Percentiles rank a stretch among this genome's conserved stretches.
These are phyloP conservation scores for Octodonta nipae DNA, from an alignment of 2,888 invertebrate species.

Conservation along the genomic window DNA sequence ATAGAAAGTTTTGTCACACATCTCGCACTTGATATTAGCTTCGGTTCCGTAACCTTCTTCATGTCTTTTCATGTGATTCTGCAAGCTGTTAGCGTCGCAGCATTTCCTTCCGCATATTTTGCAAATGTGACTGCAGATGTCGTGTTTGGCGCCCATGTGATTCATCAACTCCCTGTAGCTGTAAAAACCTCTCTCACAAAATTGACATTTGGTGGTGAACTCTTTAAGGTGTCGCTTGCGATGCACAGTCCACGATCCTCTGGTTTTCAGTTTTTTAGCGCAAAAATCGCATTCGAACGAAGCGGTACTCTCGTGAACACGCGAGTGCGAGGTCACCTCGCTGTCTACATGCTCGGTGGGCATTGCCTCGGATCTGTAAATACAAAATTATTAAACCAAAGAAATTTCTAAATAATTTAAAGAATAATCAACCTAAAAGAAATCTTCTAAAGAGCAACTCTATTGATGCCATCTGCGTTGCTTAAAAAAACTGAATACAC, in stretches of 20 bases:
- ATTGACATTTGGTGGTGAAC: conserved; percentile 33
- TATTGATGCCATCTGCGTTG: too few species aligned
- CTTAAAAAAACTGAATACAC: too few species aligned
- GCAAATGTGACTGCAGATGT: conserved; percentile 13
- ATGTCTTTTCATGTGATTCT: conserved; percentile 22
- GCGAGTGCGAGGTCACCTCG: conserved; percentile 18
- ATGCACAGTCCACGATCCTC: conserved; percentile 35
- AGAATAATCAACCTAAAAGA: too few species aligned
- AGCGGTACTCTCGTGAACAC: conserved; percentile 12
- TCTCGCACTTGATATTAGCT: conserved; percentile 17
- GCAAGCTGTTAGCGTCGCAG: conserved; percentile 21
- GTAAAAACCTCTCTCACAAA: conserved; percentile 22
- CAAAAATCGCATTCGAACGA: conserved; percentile 39
- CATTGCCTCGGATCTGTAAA: too few species aligned
- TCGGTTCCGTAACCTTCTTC: conserved; percentile 18
- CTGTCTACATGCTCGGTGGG: too few species aligned
- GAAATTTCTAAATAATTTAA: too few species aligned
- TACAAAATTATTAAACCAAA: too few species aligned
- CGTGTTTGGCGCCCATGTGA: conserved; percentile 20
- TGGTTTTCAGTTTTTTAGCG: conserved; percentile 38
- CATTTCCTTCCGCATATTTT: conserved; percentile 23
- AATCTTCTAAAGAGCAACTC: too few species aligned
- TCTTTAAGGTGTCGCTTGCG: conserved; percentile 41
- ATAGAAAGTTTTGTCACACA: conserved; percentile 19
- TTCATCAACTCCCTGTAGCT: conserved; percentile 23